These are phyloP conservation scores for Cathartes aura DNA, from an alignment of 2,113 vertebrate species.

Conservation along the genomic window DNA sequence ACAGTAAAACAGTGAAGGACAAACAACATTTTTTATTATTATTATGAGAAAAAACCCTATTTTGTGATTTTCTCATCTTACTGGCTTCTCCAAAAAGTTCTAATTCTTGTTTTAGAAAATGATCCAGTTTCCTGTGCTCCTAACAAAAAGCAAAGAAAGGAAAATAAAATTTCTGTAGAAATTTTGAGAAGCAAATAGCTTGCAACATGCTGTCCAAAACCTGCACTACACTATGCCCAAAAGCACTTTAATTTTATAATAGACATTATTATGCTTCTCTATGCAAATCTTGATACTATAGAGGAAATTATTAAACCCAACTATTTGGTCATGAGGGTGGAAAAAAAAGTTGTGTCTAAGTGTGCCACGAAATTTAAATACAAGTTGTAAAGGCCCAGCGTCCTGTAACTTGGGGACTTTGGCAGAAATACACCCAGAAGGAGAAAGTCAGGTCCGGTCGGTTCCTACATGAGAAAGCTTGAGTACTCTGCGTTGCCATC, in stretches of 20 bases:
- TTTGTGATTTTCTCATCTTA: not conserved
- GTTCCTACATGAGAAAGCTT: not conserved
- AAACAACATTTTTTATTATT: not conserved
- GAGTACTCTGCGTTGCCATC: not conserved
- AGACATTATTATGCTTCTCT: not conserved
- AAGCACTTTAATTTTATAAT: not conserved
- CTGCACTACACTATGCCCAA: not conserved
- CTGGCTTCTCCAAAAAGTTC: not conserved
- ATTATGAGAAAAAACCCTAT: not conserved
- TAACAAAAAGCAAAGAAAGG: not conserved
- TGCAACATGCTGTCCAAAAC: not conserved
- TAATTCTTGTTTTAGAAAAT: not conserved
- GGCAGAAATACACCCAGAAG: not conserved
- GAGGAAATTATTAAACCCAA: constrained; percentile 43
- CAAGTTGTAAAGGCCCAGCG: not conserved
- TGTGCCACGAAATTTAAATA: constrained; percentile 19
- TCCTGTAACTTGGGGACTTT: not conserved
- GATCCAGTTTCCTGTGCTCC: not conserved
- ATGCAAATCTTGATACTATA: not conserved
- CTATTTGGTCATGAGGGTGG: not conserved
- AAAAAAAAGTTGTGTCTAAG: not conserved
- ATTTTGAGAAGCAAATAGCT: not conserved
- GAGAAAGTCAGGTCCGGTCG: constrained; percentile 37
- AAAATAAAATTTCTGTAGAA: not conserved
- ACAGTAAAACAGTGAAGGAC: not conserved